Base-by-base conservation (phyloP, 2,888 invertebrate species). In the Colostygia pectinataria region DNA sequence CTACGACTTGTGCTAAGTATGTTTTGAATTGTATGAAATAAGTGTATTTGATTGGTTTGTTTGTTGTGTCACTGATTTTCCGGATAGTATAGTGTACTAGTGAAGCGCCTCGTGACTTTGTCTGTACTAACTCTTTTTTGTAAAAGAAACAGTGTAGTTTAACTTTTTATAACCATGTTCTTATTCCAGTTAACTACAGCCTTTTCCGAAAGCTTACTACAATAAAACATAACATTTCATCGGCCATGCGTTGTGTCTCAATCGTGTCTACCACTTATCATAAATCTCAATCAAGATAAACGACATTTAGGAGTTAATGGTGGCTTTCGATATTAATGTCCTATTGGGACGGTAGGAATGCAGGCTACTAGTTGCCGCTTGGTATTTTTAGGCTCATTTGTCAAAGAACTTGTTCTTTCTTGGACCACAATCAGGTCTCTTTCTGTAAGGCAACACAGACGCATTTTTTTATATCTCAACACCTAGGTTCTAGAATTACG, bases 261-360 rank as follows among this genome's bases (percentile, higher is more conserved):
- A 84, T 85, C 83, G 73, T 66, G 74, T 18, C 24, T 57, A 62
- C 69, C 73, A 76, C 74, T 83, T 85, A 87, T 87, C 87, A 86
- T 83, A 85, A 81, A 87, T 87, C 87, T 86, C 63, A 68, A 88
- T 88, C 88, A 82, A 80, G 85, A 88, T 88, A 83, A 83, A 74
- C 76, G 79, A 80, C 84, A 79, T 80, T 84, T 85, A 82, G 74
- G 75, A 76, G 77, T 82, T 86, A 87, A 88, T 86, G 83, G 79
- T 50, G 64, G 63, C 73, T 68, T 69, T 76, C 75, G 74, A 82
- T 86, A 87, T 86, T 83, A 83, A 82, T 81, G 80, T 68, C 63
- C 73, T 66, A 74, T 77, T 72, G 69, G 74, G 65, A 51, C 52
- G 47, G 49, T 32, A 47, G 68, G 71, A 71, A 76, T 74, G 73